Conservation (phyloP, 2,113 vertebrate species). For the Atherinomorus stipes region DNA sequence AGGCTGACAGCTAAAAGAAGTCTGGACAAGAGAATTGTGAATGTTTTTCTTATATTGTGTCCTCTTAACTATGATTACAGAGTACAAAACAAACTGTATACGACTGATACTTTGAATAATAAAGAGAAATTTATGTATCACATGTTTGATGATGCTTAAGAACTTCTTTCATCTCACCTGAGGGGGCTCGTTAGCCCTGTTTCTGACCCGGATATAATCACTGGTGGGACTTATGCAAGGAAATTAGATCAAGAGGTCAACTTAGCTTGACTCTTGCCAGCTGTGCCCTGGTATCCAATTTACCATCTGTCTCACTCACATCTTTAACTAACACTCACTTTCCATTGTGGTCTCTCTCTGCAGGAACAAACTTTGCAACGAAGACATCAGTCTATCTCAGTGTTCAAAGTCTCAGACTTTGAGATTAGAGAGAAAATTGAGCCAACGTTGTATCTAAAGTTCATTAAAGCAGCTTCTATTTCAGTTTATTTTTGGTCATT, state of each 20-base stretch:
- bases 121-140: too few relatives aligned
- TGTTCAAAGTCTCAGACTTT: background rate
- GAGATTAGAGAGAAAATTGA: background rate
- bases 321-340: conserved; percentile 8
- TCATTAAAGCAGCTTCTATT: background rate
- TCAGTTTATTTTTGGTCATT: background rate
- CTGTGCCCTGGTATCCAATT: background rate
- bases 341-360: background rate
- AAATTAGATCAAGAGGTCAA: conserved; percentile 14
- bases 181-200: background rate
- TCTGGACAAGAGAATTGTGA: too few relatives aligned
- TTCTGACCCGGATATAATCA: background rate
- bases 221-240: too few relatives aligned
- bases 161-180: too few relatives aligned
- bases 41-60: background rate
- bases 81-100: background rate
- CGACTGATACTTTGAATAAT: background rate
- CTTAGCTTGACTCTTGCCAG: conserved; percentile 1
- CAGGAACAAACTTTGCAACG: background rate
- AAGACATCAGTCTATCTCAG: background rate
- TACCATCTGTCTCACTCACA: background rate
- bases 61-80: too few relatives aligned
- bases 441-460: background rate
- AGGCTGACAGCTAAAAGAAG: background rate
- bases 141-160: too few relatives aligned